A percentile compares a stretch with the other conserved stretches of the same genome.
Evolutionary conservation across 2,113 vertebrate genomes (phyloP).

Genomic region (Corythornis cristatus): DNA sequence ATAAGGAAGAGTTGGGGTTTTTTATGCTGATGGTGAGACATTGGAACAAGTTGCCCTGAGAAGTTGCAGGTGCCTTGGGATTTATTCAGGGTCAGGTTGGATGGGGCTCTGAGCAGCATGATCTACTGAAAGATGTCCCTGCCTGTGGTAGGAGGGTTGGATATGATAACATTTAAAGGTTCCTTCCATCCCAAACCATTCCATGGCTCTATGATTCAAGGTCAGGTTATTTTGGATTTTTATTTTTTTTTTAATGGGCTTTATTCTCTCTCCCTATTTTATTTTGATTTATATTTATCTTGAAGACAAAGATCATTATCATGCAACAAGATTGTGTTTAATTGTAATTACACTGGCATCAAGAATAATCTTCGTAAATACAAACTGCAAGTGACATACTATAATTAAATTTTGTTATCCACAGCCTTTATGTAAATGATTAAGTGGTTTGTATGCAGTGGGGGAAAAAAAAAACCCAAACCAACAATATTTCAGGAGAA

Average conservation of each 20-base stretch:
- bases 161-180: background rate
- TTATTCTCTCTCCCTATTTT: background rate
- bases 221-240: background rate
- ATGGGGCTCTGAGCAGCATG: background rate
- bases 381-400: background rate
- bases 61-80: background rate
- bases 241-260: background rate
- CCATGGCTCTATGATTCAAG: background rate
- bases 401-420: conserved; percentile 16
- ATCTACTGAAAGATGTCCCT: background rate
- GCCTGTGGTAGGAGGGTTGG: background rate
- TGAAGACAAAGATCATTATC: background rate
- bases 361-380: conserved; percentile 8
- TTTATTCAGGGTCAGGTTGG: background rate
- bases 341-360: background rate
- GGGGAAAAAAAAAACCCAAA: background rate
- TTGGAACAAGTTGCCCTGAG: background rate
- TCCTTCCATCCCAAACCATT: background rate
- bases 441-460: background rate
- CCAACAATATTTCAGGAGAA: background rate
- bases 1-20: background rate
- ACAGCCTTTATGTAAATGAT: background rate
- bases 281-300: background rate
- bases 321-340: background rate
- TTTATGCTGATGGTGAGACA: background rate